Conservation (phyloP, 2,113 vertebrate genomes). For the Gadus chalcogrammus region DNA sequence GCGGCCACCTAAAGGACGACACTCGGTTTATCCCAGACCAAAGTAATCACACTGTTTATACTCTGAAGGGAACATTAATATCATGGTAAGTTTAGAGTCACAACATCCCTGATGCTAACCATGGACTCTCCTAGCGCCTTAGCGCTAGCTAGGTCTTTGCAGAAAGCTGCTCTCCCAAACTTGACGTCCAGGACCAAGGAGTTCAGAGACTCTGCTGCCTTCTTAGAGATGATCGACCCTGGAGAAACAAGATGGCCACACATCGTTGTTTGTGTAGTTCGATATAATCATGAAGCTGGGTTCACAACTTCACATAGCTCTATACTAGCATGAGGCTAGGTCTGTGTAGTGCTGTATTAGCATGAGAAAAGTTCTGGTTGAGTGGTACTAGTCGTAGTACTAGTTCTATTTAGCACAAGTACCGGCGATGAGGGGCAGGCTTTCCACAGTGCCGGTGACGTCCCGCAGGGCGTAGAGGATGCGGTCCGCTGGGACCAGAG, state of each 20-base stretch:
- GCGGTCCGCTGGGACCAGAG: slow-evolving; percentile 57
- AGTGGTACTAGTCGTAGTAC: background rate
- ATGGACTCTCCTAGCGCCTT: slow-evolving; percentile 61
- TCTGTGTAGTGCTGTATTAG: too few species aligned
- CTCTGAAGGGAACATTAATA: background rate
- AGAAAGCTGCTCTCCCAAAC: slow-evolving; percentile 78
- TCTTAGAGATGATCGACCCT: slow-evolving; percentile 90
- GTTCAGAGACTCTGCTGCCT: slow-evolving; percentile 75
- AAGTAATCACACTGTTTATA: too few species aligned
- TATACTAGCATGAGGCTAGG: too few species aligned
- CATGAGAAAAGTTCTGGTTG: background rate
- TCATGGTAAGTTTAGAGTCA: too few species aligned
- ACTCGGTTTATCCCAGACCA: too few species aligned
- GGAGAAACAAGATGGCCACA: slow-evolving; percentile 6
- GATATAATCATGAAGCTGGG: too few species aligned
- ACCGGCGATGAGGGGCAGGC: slow-evolving; percentile 43
- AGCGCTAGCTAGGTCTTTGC: slow-evolving; percentile 70
- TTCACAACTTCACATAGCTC: too few species aligned
- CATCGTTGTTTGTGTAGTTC: background rate
- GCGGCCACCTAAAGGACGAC: slow-evolving; percentile 63
- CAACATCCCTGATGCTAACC: background rate
- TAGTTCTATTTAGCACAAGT: background rate
- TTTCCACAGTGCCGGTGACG: slow-evolving; percentile 63
- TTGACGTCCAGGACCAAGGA: slow-evolving; percentile 85
- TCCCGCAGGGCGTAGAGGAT: slow-evolving; percentile 56